Evolutionary conservation across 2,888 invertebrate genomes (phyloP).

Genomic region (Liodrosophila aerea): DNA sequence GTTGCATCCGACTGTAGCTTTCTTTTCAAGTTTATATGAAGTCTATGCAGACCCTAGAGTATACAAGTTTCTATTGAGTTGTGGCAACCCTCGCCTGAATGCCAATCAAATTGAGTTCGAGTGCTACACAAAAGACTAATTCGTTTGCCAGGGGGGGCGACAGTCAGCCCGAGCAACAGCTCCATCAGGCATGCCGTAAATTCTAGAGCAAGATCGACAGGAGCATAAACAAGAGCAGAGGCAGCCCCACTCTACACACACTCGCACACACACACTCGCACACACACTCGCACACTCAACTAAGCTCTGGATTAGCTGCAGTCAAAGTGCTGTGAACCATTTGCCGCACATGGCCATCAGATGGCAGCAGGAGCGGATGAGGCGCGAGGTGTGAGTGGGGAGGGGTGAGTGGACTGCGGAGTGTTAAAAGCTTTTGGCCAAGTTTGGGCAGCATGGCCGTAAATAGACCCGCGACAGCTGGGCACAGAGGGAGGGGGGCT

Average conservation of each 20-base stretch:
- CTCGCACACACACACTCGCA: neutral
- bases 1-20: too few species aligned
- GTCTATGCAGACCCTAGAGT: too few species aligned
- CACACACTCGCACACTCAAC: neutral
- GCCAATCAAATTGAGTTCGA: constrained; percentile 61
- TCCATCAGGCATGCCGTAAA: constrained; percentile 47
- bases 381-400: too few species aligned
- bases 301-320: constrained; percentile 48
- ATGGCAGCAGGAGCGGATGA: constrained; percentile 1
- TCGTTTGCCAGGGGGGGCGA: constrained; percentile 17
- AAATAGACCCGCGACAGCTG: constrained; percentile 44
- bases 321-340: constrained; percentile 26
- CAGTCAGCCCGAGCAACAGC: constrained; percentile 31
- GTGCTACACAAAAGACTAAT: constrained; percentile 37
- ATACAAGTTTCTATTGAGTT: too few species aligned
- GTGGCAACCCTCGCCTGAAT: constrained; percentile 47
- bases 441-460: constrained; percentile 39
- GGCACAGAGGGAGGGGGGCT: constrained; percentile 38
- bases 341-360: constrained; percentile 55
- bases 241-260: constrained; percentile 1
- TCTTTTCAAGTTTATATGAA: too few species aligned
- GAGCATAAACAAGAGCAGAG: constrained; percentile 36
- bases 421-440: constrained; percentile 54
- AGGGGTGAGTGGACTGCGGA: constrained; percentile 21
- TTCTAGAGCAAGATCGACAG: constrained; percentile 46